phyloP scores from a whole-genome alignment of 2,888 invertebrate genomes.

The Pegoplata infirma region DNA sequence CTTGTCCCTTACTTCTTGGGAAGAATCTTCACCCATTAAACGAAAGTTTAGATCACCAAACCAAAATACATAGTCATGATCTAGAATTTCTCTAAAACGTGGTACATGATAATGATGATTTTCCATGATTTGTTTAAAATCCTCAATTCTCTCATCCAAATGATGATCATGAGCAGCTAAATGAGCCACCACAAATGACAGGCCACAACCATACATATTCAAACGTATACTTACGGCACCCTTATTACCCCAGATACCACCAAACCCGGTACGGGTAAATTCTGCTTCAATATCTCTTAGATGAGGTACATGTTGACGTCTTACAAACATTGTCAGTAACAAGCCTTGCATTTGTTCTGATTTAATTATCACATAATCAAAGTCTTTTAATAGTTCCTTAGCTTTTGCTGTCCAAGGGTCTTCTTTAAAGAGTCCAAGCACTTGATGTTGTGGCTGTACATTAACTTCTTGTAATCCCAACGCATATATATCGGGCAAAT shows the following conservation, averaged over 20 bases:
- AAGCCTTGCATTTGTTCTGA: conserved; percentile 91
- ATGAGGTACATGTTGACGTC: conserved; percentile 88
- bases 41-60: conserved; percentile 95
- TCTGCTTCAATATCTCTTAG: conserved; percentile 91
- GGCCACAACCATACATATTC: conserved; percentile 91
- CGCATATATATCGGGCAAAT: conserved; percentile 89
- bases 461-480: conserved; percentile 94
- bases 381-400: conserved; percentile 83
- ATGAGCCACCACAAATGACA: conserved; percentile 94
- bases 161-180: conserved; percentile 93
- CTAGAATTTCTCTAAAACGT: conserved; percentile 90
- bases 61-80: conserved; percentile 97
- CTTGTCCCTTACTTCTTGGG: conserved; percentile 83
- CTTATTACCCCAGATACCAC: conserved; percentile 98
- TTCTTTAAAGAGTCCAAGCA: conserved; percentile 88
- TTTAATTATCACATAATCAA: conserved; percentile 88
- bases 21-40: conserved; percentile 82
- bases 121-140: conserved; percentile 91
- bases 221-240: conserved; percentile 94
- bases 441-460: conserved; percentile 90
- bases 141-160: conserved; percentile 89
- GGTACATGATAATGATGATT: conserved; percentile 88
- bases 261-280: conserved; percentile 93
- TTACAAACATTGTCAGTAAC: conserved; percentile 87
- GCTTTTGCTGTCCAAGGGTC: conserved; percentile 91